phyloP scores from a whole-genome alignment of 37 sponge, comb jelly and placozoan genomes.

The Halisarca cf. caerulea region DNA sequence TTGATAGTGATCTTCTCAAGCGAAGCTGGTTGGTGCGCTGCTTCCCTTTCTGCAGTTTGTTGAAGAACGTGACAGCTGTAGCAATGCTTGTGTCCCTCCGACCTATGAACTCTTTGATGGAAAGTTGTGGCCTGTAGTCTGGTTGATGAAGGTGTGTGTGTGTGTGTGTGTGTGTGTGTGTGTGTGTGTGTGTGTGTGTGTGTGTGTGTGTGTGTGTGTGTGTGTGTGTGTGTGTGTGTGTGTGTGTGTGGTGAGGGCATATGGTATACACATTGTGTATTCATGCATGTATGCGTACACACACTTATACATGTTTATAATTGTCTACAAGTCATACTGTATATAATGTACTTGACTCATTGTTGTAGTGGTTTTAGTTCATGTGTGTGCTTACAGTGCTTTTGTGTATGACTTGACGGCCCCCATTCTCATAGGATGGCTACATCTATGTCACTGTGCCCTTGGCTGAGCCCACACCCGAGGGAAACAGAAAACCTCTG shows the following conservation, averaged over 20 bases:
- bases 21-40: too few species aligned
- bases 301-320: too few species aligned
- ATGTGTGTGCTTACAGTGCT: too few species aligned
- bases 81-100: constrained; percentile 41
- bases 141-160: constrained; percentile 54
- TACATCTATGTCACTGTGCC: constrained; percentile 71
- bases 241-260: too few species aligned
- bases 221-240: neutral
- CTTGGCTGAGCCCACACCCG: constrained; percentile 35
- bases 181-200: neutral
- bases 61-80: constrained; percentile 61
- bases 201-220: neutral
- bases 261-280: neutral
- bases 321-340: too few species aligned
- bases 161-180: neutral
- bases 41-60: constrained; percentile 44
- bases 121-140: constrained; percentile 86
- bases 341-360: too few species aligned
- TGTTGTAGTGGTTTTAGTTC: too few species aligned
- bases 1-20: too few species aligned
- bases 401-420: too few species aligned
- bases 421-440: constrained; percentile 52
- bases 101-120: constrained; percentile 74
- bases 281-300: too few species aligned
- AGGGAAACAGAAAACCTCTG: constrained; percentile 49